Evolutionary conservation across 2,113 vertebrate genomes (phyloP).

Genomic region (Addax nasomaculatus): DNA sequence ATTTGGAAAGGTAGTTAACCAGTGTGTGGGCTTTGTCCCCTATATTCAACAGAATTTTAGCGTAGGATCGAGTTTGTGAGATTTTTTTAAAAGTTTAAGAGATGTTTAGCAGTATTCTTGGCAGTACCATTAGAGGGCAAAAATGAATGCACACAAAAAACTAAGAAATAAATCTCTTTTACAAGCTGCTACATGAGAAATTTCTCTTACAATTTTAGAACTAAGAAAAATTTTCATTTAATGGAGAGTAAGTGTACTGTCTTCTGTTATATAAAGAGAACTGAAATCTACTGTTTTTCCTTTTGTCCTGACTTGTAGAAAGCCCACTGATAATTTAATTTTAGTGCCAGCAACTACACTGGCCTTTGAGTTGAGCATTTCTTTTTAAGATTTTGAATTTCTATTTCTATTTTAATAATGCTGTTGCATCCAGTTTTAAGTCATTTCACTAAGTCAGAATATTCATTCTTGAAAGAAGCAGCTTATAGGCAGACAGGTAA

Average conservation of each 20-base stretch:
- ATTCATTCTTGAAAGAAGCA: slow-evolving; percentile 15
- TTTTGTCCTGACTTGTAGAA: background rate
- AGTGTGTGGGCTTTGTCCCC: background rate
- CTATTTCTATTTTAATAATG: slow-evolving; percentile 35
- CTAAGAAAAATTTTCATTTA: background rate
- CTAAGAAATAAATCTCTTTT: background rate
- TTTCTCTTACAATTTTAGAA: background rate
- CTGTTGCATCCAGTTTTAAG: background rate
- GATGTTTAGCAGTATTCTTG: background rate
- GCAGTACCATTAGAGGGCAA: background rate
- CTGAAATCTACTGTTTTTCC: background rate
- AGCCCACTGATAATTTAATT: background rate
- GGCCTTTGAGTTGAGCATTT: slow-evolving; percentile 9
- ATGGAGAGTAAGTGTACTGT: background rate
- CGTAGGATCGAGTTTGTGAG: background rate
- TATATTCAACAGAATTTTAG: background rate
- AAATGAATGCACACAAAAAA: background rate
- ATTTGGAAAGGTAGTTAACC: background rate
- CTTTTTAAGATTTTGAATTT: slow-evolving; percentile 35
- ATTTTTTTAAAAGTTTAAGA: background rate
- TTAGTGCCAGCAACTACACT: background rate
- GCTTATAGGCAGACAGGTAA: background rate
- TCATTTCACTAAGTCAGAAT: slow-evolving; percentile 27
- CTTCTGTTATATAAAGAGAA: background rate
- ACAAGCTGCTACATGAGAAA: background rate